These are phyloP conservation scores for Adelphocoris suturalis DNA, from an alignment of 2,888 invertebrate species.

Conservation along the genomic window DNA sequence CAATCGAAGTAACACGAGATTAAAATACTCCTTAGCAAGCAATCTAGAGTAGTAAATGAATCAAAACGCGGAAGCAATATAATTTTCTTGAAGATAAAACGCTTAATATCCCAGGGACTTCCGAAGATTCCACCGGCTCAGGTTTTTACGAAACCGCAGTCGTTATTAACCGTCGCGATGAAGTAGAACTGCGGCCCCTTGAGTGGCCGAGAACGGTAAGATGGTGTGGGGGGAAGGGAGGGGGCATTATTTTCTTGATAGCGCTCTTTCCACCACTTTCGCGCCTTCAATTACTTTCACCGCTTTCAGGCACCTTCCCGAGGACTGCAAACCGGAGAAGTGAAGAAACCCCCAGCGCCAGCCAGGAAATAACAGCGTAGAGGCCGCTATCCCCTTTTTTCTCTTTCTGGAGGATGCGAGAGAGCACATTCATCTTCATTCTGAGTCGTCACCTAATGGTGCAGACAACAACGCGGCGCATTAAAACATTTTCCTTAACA, in stretches of 20 bases:
- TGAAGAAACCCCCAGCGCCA: background rate
- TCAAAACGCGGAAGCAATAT: too few species aligned
- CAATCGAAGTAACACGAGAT: too few species aligned
- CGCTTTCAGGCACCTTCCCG: conserved; percentile 9
- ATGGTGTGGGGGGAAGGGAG: background rate
- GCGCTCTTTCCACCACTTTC: conserved; percentile 18
- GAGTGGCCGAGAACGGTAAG: background rate
- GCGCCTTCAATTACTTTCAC: conserved; percentile 41
- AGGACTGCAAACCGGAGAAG: conserved; percentile 11
- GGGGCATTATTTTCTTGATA: conserved; percentile 35
- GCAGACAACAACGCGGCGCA: background rate
- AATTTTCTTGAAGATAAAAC: background rate
- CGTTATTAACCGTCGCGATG: conserved; percentile 20
- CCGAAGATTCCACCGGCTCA: background rate
- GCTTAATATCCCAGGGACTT: background rate
- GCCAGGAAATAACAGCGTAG: background rate
- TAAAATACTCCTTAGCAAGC: too few species aligned
- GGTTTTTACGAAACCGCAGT: background rate
- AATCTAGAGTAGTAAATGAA: too few species aligned
- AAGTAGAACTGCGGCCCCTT: background rate
- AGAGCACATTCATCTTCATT: conserved; percentile 25
- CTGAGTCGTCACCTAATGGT: background rate
- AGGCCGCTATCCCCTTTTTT: background rate
- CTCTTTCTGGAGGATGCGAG: background rate
- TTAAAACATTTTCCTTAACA: background rate